phyloP scores from a whole-genome alignment of 2,888 invertebrate genomes.

The Archips xylosteana region DNA sequence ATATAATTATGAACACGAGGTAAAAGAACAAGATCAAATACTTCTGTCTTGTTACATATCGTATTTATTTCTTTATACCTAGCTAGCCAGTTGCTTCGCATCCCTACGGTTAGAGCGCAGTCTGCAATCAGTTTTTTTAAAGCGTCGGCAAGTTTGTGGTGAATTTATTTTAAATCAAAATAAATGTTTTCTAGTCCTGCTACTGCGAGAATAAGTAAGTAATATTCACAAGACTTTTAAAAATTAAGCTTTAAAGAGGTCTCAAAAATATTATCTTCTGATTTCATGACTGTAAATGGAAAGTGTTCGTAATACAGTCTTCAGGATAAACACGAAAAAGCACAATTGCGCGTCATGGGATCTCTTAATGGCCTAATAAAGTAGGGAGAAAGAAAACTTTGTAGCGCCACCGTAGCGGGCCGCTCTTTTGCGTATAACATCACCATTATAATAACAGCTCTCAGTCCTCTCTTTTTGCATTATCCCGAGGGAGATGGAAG shows the following conservation, averaged over 20 bases:
- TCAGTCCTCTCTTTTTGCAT: slow-evolving; percentile 53
- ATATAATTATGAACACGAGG: not conserved
- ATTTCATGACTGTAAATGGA: slow-evolving; percentile 45
- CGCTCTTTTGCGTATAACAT: slow-evolving; percentile 81
- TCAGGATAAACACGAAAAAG: slow-evolving; percentile 72
- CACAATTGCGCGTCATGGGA: slow-evolving; percentile 78
- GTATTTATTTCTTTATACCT: not conserved
- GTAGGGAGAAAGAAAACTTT: slow-evolving; percentile 81
- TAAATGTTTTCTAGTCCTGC: not conserved
- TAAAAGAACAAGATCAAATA: not conserved
- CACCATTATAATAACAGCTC: slow-evolving; percentile 65
- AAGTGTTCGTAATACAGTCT: slow-evolving; percentile 67
- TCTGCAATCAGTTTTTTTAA: not conserved
- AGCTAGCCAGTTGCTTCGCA: not conserved
- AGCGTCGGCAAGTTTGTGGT: not conserved
- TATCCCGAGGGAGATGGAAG: slow-evolving; percentile 47
- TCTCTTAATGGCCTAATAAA: slow-evolving; percentile 83
- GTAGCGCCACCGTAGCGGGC: slow-evolving; percentile 59
- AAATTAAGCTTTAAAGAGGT: not conserved
- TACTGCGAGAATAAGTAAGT: not conserved
- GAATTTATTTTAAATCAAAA: not conserved
- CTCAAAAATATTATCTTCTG: not conserved
- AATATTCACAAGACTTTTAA: not conserved
- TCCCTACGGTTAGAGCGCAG: not conserved
- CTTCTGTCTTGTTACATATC: not conserved